Evolutionary conservation across 2,797 vertebrate genomes (phyloP), one percentile per base, ranked within the genome.

Genomic region (Oreochromis grahami): DNA sequence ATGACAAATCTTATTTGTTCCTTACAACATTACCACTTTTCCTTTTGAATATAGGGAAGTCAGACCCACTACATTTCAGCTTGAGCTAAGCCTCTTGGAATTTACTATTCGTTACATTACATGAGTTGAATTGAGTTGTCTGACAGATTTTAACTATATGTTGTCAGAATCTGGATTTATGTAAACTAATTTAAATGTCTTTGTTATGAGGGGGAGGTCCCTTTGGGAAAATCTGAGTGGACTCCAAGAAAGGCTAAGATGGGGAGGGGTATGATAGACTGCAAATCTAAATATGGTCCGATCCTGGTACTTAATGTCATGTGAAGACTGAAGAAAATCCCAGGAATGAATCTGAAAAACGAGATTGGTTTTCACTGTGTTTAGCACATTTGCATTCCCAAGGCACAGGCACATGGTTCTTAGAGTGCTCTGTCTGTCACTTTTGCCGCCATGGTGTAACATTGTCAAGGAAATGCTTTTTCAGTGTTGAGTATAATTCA

Each of bases 281-380:
- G 87, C 83, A 92, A 88, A 92, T 93, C 90, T 94, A 92, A 94
- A 94, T 91, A 89, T 78, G 83, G 91, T 80, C 85, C 89, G 82
- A 91, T 94, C 90, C 91, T 85, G 86, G 90, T 89, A 88, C 91
- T 95, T 95, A 95, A 95, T 94, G 94, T 95, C 94, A 94, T 94
- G 93, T 85, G 91, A 88, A 93, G 90, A 91, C 89, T 9, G 85
- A 78, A 86, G 89, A 93, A 94, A 94, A 94, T 94, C 93, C 91
- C 90, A 89, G 92, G 87, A 91, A 94, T 95, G 91, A 95, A 95
- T 94, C 92, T 93, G 85, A 94, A 94, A 94, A 92, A 90, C 45
- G 65, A 95, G 92, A 95, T 95, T 95, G 93, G 91, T 92, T 95
- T 95, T 93, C 92, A 94, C 92, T 89, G 88, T 92, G 90, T 95